Conservation (phyloP, 2,888 invertebrate genomes). For the Andrena haemorrhoa region DNA sequence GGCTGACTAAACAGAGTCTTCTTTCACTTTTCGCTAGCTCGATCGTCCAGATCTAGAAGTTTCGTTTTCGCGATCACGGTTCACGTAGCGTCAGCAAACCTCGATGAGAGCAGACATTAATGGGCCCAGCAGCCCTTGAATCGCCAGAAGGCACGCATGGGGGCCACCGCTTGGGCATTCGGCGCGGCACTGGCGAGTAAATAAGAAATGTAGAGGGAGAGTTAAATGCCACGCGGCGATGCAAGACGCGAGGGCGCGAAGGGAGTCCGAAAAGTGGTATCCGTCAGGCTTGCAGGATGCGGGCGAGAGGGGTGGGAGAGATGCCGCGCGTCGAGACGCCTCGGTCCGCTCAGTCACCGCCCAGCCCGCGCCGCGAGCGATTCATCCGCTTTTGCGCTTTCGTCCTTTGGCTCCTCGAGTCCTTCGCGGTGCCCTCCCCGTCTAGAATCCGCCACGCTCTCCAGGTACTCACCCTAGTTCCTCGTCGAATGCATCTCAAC, state of each 20-base stretch:
- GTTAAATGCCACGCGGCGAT: neutral
- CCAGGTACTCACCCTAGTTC: neutral
- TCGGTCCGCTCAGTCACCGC: constrained; percentile 82
- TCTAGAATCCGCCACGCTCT: neutral
- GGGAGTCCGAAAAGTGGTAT: constrained; percentile 48
- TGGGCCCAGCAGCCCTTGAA: neutral
- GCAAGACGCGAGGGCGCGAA: constrained; percentile 11
- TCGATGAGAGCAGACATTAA: neutral
- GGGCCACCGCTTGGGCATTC: too few species aligned
- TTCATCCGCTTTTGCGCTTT: constrained; percentile 77
- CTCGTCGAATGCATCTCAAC: constrained; percentile 10
- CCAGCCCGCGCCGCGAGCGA: constrained; percentile 77
- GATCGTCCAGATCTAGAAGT: too few species aligned
- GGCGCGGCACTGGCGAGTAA: neutral
- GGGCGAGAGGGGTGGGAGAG: constrained; percentile 69
- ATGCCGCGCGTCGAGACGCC: constrained; percentile 79
- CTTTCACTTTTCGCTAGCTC: too few species aligned
- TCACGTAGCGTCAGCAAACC: too few species aligned
- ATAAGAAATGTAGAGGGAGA: constrained; percentile 7
- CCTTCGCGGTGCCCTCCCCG: neutral
- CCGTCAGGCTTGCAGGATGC: constrained; percentile 52
- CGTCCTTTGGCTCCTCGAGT: constrained; percentile 19
- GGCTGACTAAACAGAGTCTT: neutral
- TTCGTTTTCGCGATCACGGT: too few species aligned
- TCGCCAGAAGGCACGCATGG: neutral